phyloP scores from a whole-genome alignment of 2,888 invertebrate species.

The Noctua fimbriata region DNA sequence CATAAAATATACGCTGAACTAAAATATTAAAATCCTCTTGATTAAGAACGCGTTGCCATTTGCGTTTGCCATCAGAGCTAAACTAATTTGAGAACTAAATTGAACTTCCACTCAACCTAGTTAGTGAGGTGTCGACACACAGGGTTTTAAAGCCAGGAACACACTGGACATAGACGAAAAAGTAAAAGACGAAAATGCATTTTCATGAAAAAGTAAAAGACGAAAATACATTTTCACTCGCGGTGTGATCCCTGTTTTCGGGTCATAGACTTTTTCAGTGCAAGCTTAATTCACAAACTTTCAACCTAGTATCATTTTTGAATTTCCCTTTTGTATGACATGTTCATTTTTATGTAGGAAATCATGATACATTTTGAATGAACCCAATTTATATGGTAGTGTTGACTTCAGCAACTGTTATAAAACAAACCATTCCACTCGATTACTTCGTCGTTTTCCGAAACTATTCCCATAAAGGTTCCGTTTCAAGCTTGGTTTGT shows the following conservation, averaged over 20 bases:
- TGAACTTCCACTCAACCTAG: conserved; percentile 79
- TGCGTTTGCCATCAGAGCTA: conserved; percentile 70
- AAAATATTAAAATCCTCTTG: conserved; percentile 54
- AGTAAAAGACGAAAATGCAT: not conserved
- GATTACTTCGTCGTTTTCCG: conserved; percentile 3
- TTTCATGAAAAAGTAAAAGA: conserved; percentile 2
- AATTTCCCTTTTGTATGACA: not conserved
- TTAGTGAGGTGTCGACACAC: conserved; percentile 71
- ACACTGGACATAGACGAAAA: conserved; percentile 27
- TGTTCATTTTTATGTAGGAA: not conserved
- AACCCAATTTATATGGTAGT: not conserved
- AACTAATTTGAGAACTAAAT: conserved; percentile 78
- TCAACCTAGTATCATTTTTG: not conserved
- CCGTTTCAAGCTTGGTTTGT: conserved; percentile 11
- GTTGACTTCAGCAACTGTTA: not conserved
- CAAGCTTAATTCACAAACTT: not conserved
- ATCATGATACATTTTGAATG: not conserved
- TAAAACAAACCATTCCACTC: conserved; percentile 13
- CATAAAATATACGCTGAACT: conserved; percentile 3
- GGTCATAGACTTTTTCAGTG: not conserved
- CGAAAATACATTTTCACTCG: not conserved
- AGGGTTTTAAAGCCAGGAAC: conserved; percentile 43
- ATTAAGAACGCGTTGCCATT: conserved; percentile 55
- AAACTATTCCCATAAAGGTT: conserved; percentile 4
- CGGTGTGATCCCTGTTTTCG: not conserved